Base-by-base conservation (phyloP, 2,113 vertebrate species). In the Regulus satrapa region DNA sequence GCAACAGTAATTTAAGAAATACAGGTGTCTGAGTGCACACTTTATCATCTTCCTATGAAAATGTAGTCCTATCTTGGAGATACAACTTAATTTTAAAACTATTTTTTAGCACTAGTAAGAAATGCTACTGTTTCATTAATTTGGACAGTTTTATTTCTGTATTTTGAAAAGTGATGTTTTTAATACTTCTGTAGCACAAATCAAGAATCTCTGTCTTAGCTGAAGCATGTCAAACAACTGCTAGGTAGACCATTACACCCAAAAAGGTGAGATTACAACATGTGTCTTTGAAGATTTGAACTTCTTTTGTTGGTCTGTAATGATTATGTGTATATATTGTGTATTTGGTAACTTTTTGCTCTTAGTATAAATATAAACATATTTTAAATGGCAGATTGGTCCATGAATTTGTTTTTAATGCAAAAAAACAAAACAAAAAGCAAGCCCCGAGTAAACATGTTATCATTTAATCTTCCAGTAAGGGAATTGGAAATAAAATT, bases 391-490 rank as follows among this genome's bases (percentile, higher is more conserved):
- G 55, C 71, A 96, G 94, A 93, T 97, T 92, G 94, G 96, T 73
- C 82, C 94, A 74, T 82, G 77, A 96, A 97, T 98, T 98, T 95
- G 88, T 96, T 98, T 98, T 98, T 97, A 95, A 97, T 97, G 91
- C 89, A 96, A 96, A 97, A 97, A 94, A 93, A 75, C 66, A 94
- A 82, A 94, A 89, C 62, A 87, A 84, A 48, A 91, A 89, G 51
- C 85, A 94, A 97, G 93, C 80, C 94, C 48, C 97, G 96, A 98
- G 95, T 97, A 98, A 98, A 98, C 97, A 97, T 97, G 96, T 97
- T 98, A 97, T 92, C 96, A 95, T 97, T 98, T 97, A 97, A 98
- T 98, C 97, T 98, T 97, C 90, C 93, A 97, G 94, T 97, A 98
- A 98, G 98, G 97, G 96, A 95, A 94, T 96, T 54, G 63, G 92